Evolutionary conservation across 2,888 invertebrate species (phyloP).

Genomic region (Omphaloscelis lunosa): DNA sequence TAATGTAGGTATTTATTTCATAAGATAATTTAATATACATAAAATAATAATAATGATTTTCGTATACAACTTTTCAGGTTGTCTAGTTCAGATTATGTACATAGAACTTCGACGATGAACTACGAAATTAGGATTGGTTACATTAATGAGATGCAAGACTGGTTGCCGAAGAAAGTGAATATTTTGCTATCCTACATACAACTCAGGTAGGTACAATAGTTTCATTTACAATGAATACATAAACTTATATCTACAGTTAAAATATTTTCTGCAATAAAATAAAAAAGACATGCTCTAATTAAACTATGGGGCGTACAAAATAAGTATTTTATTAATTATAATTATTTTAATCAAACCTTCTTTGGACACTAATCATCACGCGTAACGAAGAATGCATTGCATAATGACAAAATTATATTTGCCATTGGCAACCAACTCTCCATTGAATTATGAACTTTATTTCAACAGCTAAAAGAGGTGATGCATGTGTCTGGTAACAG

Average conservation of each 20-base stretch:
- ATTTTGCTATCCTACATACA: not conserved
- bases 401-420: conserved; percentile 47
- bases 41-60: not conserved
- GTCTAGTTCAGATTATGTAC: not conserved
- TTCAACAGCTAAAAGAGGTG: not conserved
- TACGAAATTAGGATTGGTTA: not conserved
- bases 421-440: conserved; percentile 18
- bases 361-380: conserved; percentile 69
- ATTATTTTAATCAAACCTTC: conserved; percentile 40
- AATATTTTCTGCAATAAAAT: not conserved
- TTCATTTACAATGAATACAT: not conserved
- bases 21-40: not conserved
- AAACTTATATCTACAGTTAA: not conserved
- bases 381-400: conserved; percentile 78
- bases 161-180: not conserved
- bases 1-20: not conserved
- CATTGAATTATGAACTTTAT: conserved; percentile 41
- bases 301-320: conserved; percentile 25
- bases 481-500: not conserved
- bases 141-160: not conserved
- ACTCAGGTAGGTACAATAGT: not conserved
- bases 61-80: not conserved
- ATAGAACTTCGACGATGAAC: not conserved
- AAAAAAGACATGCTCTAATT: conserved; percentile 36
- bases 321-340: conserved; percentile 50